A percentile compares a stretch with the other conserved stretches of the same genome.
phyloP scores from a whole-genome alignment of 2,888 invertebrate genomes.

The Pantelozetes paolii region DNA sequence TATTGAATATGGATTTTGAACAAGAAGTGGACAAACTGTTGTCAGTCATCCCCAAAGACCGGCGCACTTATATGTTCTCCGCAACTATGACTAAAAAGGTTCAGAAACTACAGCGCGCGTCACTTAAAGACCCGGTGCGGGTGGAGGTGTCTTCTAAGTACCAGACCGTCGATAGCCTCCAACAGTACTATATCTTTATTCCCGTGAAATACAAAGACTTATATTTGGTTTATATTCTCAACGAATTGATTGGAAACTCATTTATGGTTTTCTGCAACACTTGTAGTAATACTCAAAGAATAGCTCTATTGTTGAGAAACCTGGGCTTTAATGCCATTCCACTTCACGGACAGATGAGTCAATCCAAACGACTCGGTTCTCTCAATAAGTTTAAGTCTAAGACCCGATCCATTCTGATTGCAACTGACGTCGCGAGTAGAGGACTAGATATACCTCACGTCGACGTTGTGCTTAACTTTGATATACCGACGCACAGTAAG shows the following conservation, averaged over 20 bases:
- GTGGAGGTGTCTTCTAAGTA: conserved; percentile 94
- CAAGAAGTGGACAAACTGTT: conserved; percentile 94
- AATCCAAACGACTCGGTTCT: conserved; percentile 89
- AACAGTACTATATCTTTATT: conserved; percentile 90
- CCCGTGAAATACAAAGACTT: conserved; percentile 97
- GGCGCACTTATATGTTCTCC: conserved; percentile 89
- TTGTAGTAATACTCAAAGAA: conserved; percentile 82
- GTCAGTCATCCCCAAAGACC: conserved; percentile 80
- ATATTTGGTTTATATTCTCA: conserved; percentile 88
- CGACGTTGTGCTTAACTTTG: conserved; percentile 94
- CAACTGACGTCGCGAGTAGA: conserved; percentile 78
- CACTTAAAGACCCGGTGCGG: conserved; percentile 85
- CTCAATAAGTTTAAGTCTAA: conserved; percentile 94
- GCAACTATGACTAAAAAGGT: conserved; percentile 99
- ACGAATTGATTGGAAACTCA: conserved; percentile 79
- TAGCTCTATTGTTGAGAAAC: conserved; percentile 80
- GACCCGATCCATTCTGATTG: conserved; percentile 86
- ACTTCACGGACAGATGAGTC: conserved; percentile 98
- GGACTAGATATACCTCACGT: conserved; percentile 96
- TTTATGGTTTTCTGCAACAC: conserved; percentile 97
- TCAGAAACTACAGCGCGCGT: conserved; percentile 91
- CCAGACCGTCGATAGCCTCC: conserved; percentile 93
- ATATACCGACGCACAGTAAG: conserved; percentile 96
- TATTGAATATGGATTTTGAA: conserved; percentile 98
- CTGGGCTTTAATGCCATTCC: conserved; percentile 91